Percentiles rank a stretch among this genome's conserved stretches.
These are phyloP conservation scores for Microcebus murinus DNA, from an alignment of 2,113 vertebrate species.

Conservation along the genomic window DNA sequence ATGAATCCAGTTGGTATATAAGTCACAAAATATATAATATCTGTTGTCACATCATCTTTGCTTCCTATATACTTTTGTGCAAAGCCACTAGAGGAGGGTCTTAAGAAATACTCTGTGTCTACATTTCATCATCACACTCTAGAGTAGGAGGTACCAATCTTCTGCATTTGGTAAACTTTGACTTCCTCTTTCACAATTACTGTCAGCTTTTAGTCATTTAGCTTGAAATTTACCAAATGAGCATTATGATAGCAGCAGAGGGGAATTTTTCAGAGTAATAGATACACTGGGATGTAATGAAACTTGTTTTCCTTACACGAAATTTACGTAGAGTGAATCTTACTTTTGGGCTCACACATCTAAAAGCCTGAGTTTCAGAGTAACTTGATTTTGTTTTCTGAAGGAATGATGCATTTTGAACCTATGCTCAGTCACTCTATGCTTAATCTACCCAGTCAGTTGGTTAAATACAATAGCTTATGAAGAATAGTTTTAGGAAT, in stretches of 20 bases:
- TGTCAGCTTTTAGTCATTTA: constrained; percentile 71
- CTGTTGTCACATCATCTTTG: background rate
- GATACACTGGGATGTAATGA: background rate
- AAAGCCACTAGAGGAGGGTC: background rate
- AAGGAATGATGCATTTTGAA: background rate
- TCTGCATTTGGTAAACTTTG: constrained; percentile 59
- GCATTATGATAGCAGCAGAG: background rate
- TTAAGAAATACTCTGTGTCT: accelerated
- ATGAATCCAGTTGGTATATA: background rate
- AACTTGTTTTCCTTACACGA: background rate
- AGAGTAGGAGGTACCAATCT: constrained; percentile 61
- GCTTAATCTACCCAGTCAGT: background rate
- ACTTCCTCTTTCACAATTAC: constrained; percentile 63
- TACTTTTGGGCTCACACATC: background rate
- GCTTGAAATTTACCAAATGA: constrained; percentile 48
- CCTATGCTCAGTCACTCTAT: background rate
- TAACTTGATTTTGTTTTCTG: background rate
- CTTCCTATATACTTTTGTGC: background rate
- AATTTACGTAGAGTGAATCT: background rate
- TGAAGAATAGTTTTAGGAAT: background rate
- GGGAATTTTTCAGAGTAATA: background rate
- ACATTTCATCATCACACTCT: background rate
- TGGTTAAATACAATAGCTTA: background rate
- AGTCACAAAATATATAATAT: background rate
- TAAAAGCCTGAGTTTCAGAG: background rate